Conservation (phyloP, 1,140 invertebrate species). For the Teleogryllus occipitalis region DNA sequence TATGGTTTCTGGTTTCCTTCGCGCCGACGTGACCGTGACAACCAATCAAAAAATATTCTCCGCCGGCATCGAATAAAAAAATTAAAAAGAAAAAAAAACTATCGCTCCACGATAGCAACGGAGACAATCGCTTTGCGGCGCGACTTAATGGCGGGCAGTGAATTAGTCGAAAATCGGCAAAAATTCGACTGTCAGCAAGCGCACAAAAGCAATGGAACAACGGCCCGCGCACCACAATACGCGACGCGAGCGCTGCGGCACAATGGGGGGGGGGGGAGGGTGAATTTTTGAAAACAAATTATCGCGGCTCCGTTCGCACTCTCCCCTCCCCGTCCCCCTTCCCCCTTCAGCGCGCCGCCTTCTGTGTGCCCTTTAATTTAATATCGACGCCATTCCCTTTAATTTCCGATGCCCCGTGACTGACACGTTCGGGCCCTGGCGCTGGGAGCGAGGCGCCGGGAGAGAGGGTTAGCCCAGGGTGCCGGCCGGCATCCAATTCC, state of each 20-base stretch:
- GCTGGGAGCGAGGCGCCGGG: too few relatives aligned
- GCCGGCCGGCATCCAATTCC: background rate
- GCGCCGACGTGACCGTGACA: background rate
- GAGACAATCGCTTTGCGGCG: background rate
- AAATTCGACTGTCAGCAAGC: background rate
- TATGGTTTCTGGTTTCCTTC: background rate
- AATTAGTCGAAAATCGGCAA: slow-evolving; percentile 1
- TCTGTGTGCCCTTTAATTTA: background rate
- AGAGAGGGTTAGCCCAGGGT: too few relatives aligned
- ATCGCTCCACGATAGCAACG: background rate
- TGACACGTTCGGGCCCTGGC: background rate
- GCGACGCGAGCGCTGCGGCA: too few relatives aligned
- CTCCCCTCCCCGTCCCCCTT: background rate
- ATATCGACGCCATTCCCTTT: background rate
- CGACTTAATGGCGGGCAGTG: background rate
- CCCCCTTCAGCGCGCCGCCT: background rate
- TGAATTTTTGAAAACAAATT: slow-evolving; percentile 6
- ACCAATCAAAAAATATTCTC: background rate
- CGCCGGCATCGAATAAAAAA: background rate
- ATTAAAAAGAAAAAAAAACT: background rate
- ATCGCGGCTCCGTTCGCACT: background rate
- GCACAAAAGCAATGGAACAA: background rate
- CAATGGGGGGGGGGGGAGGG: background rate
- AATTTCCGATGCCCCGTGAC: background rate
- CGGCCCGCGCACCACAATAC: background rate